A percentile compares a stretch with the other conserved stretches of the same genome.
Conservation (phyloP, 2,888 invertebrate genomes). For the Ichneumon xanthorius region DNA sequence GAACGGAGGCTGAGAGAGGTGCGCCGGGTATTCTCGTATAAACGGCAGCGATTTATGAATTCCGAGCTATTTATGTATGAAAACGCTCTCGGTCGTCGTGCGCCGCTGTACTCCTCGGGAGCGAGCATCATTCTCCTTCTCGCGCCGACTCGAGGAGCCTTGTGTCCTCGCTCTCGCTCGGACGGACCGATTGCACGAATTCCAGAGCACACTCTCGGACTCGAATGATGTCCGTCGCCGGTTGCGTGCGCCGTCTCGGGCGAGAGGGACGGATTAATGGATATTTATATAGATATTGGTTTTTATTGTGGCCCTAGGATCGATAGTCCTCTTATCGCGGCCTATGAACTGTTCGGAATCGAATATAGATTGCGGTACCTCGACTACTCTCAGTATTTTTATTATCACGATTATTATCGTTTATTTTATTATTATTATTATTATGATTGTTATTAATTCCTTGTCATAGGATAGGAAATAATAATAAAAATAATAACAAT, state of each 20-base stretch:
- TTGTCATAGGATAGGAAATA: too few relatives aligned
- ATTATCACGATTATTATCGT: too few relatives aligned
- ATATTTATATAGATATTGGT: too few relatives aligned
- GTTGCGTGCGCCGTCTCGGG: background rate
- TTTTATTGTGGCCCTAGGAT: too few relatives aligned
- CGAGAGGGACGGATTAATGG: background rate
- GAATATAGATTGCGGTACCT: background rate
- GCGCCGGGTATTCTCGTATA: constrained; percentile 74
- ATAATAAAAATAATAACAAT: too few relatives aligned
- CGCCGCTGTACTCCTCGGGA: constrained; percentile 42
- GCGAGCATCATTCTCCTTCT: background rate
- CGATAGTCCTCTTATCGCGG: too few relatives aligned
- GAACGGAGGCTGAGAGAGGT: constrained; percentile 57
- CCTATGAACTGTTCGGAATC: too few relatives aligned
- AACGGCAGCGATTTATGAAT: constrained; percentile 73
- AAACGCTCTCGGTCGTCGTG: constrained; percentile 66
- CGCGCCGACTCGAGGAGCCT: constrained; percentile 15
- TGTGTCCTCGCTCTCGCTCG: constrained; percentile 41
- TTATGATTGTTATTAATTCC: too few relatives aligned
- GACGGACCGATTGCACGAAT: constrained; percentile 53
- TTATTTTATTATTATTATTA: too few relatives aligned
- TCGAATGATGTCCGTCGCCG: constrained; percentile 19
- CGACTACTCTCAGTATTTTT: too few relatives aligned
- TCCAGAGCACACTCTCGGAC: constrained; percentile 57
- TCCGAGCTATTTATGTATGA: constrained; percentile 73